These are phyloP conservation scores for Graphium colonna DNA, from an alignment of 2,888 invertebrate species.

Conservation along the genomic window DNA sequence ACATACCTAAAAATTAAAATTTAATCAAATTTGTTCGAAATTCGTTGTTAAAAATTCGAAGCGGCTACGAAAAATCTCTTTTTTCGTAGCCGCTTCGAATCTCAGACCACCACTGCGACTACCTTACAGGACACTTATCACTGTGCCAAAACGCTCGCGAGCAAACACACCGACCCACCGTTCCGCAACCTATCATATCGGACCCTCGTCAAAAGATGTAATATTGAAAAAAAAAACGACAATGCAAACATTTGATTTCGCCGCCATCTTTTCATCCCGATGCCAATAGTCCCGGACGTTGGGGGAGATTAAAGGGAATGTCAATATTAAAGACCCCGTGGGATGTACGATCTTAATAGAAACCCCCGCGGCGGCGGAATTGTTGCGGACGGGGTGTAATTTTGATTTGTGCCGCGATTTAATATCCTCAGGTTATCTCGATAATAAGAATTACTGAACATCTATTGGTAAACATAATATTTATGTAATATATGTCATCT, in stretches of 20 bases:
- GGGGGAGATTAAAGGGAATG: background rate
- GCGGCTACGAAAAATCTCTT: background rate
- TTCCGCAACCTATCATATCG: background rate
- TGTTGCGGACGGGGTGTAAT: background rate
- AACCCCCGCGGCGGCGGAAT: background rate
- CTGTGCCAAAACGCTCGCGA: background rate
- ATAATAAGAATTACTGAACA: too few species aligned
- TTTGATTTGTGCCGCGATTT: background rate
- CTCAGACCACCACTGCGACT: background rate
- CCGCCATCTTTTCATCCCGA: conserved; percentile 6
- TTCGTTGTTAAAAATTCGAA: background rate
- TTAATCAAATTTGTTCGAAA: background rate
- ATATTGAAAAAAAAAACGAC: conserved; percentile 14
- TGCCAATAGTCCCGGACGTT: background rate
- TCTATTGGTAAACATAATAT: too few species aligned
- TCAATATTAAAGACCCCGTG: background rate
- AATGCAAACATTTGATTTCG: conserved; percentile 4
- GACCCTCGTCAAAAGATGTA: conserved; percentile 7
- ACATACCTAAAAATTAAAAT: background rate
- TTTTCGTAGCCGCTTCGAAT: background rate
- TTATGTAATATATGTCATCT: too few species aligned
- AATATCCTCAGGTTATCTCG: too few species aligned
- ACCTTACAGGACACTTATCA: background rate
- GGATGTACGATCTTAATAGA: background rate
- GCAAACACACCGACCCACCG: background rate